These are phyloP conservation scores for Zaprionus kolodkinae DNA, from an alignment of 1,140 invertebrate species.

Conservation along the genomic window DNA sequence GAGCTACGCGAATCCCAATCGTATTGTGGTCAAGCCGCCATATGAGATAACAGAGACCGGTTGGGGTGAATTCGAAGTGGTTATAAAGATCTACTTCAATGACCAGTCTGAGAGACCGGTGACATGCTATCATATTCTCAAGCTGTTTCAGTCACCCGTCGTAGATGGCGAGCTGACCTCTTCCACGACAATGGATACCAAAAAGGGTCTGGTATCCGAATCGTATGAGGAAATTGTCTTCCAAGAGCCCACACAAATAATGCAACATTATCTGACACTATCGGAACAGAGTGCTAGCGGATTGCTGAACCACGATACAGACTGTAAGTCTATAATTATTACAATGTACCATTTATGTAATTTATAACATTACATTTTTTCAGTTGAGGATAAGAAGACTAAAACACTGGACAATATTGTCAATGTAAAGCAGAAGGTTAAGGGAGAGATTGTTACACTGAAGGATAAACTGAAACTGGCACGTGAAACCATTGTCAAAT, in stretches of 20 bases:
- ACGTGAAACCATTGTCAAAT: constrained; percentile 95
- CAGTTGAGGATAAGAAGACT: constrained; percentile 96
- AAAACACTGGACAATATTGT: constrained; percentile 91
- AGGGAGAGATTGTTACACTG: constrained; percentile 92
- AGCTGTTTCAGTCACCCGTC: constrained; percentile 93
- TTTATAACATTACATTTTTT: constrained; percentile 55
- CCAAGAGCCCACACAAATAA: constrained; percentile 96
- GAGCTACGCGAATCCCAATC: constrained; percentile 97
- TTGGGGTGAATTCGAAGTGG: constrained; percentile 99
- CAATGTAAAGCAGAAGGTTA: constrained; percentile 93
- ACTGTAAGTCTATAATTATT: constrained; percentile 89
- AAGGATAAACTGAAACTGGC: constrained; percentile 95
- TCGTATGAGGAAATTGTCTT: constrained; percentile 99
- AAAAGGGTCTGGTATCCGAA: constrained; percentile 95
- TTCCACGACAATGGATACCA: constrained; percentile 88
- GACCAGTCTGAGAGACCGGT: constrained; percentile 98
- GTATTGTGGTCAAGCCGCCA: constrained; percentile 96
- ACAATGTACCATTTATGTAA: background rate
- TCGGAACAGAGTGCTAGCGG: constrained; percentile 85
- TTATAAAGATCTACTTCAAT: constrained; percentile 99
- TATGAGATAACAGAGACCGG: constrained; percentile 99
- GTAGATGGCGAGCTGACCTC: constrained; percentile 85
- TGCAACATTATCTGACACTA: constrained; percentile 94
- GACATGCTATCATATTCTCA: constrained; percentile 97
- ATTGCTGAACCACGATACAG: constrained; percentile 90